Evolutionary conservation across 1,140 invertebrate genomes (phyloP), one percentile per base, ranked within the genome.

Genomic region (Probaryconus sp.): DNA sequence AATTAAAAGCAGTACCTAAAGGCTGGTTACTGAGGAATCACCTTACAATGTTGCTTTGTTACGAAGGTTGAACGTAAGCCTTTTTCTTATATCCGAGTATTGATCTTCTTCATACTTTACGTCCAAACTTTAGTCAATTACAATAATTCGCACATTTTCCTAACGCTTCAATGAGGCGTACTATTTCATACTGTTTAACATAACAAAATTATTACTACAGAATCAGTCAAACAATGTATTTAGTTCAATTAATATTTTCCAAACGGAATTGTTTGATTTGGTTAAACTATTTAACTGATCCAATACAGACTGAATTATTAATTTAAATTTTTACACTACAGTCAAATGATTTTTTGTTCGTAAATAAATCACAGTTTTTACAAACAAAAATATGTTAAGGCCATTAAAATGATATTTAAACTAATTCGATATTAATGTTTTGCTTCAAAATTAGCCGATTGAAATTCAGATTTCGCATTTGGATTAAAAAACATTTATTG

Each of bases 31-130:
- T n/a, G n/a, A n/a, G n/a, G n/a, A n/a, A n/a, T n/a, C n/a, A n/a
- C n/a, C n/a, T n/a, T 30, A 21, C 38, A 45, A 35, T 35, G 18
- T 26, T 38, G 13, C 37, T 51, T 55, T 64, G 30, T 64, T 38
- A 31, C 37, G 42, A 65, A 65, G 61, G 61, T 50, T 61, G 20
- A 24, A 4, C 10, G 2, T 18, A 40, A 50, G 37, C 58, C 17
- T 35, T 65, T 55, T 55, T 64, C 61, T 65, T 65, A 55, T 65
- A 38, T 55, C 61, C 40, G 9, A 33, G n/a, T 65, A 65, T 55
- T 30, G 61, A 65, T 64, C 24, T 42, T 6, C 16, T 35, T 5
- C 21, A n/a, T 14, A 24, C 16, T 28, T n/a, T 13, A 14, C 21
- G 33, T 43, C 13, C 6, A 30, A 55, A 33, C 7, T 35, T 13